Evolutionary conservation across 2,113 vertebrate genomes (phyloP).

Genomic region (Poeciliopsis retropinna): DNA sequence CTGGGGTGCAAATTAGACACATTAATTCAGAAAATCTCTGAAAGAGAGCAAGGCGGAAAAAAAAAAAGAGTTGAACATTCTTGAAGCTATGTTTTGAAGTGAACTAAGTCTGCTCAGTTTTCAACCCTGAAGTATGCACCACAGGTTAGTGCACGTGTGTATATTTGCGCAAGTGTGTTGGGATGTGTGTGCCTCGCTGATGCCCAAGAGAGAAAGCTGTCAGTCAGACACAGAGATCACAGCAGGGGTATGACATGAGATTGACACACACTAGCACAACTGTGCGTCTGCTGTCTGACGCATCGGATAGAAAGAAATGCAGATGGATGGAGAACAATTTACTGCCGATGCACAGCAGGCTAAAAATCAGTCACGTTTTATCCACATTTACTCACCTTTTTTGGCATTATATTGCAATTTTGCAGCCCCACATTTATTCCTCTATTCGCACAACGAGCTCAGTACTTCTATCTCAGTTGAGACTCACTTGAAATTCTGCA

Average conservation of each 20-base stretch:
- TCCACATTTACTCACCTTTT: neutral
- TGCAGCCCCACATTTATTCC: neutral
- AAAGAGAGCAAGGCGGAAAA: neutral
- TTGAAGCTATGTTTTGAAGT: neutral
- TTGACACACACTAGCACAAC: slow-evolving; percentile 51
- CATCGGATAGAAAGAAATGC: slow-evolving; percentile 19
- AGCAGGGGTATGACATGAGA: slow-evolving; percentile 51
- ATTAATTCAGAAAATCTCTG: neutral
- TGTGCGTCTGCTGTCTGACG: slow-evolving; percentile 40
- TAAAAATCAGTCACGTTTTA: neutral
- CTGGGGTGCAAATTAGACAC: neutral
- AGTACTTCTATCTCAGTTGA: slow-evolving; percentile 40
- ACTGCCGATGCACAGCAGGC: neutral
- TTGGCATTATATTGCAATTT: neutral
- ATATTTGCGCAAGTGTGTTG: neutral
- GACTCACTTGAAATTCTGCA: slow-evolving; percentile 59
- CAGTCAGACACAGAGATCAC: slow-evolving; percentile 64
- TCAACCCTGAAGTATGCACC: neutral
- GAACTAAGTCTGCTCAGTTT: neutral
- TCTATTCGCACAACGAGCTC: slow-evolving; percentile 13
- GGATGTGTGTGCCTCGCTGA: slow-evolving; percentile 6
- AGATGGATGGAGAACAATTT: slow-evolving; percentile 24
- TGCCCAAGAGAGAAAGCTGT: slow-evolving; percentile 50
- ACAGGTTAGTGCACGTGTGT: neutral
- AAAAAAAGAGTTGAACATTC: neutral